A percentile compares a stretch with the other conserved stretches of the same genome.
Evolutionary conservation across 2,888 invertebrate species (phyloP).

Genomic region (Odontothrips loti): DNA sequence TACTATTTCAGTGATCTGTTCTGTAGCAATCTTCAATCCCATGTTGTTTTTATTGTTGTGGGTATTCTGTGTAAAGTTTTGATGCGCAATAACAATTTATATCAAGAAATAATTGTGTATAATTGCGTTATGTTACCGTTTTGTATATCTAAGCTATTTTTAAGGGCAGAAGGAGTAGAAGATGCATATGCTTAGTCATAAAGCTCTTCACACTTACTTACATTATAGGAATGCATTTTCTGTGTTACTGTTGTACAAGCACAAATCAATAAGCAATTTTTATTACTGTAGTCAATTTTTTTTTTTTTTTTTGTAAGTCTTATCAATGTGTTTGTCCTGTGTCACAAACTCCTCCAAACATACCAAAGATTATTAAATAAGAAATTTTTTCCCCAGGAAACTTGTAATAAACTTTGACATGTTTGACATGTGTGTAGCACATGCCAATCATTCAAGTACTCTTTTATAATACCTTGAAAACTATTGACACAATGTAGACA

Average conservation of each 20-base stretch:
- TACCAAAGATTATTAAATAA: slow-evolving; percentile 19
- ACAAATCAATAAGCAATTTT: background rate
- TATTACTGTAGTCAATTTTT: too few relatives aligned
- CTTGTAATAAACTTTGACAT: background rate
- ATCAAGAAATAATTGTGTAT: background rate
- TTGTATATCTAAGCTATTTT: background rate
- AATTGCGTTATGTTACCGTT: background rate
- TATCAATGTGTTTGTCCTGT: background rate
- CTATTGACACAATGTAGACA: background rate
- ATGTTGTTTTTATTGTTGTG: background rate
- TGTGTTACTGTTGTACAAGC: background rate
- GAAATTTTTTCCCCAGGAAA: background rate
- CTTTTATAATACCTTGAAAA: background rate
- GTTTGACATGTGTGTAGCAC: background rate
- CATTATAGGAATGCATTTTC: background rate
- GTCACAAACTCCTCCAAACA: background rate
- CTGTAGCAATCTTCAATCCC: too few relatives aligned
- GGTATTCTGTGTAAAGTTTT: background rate
- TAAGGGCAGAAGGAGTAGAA: background rate
- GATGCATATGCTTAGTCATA: background rate
- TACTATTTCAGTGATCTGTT: too few relatives aligned
- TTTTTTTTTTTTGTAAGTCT: background rate
- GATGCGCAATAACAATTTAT: background rate
- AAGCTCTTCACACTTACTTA: background rate
- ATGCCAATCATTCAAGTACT: background rate